phyloP scores from a whole-genome alignment of 1,140 invertebrate genomes.

The Centruroides vittatus region DNA sequence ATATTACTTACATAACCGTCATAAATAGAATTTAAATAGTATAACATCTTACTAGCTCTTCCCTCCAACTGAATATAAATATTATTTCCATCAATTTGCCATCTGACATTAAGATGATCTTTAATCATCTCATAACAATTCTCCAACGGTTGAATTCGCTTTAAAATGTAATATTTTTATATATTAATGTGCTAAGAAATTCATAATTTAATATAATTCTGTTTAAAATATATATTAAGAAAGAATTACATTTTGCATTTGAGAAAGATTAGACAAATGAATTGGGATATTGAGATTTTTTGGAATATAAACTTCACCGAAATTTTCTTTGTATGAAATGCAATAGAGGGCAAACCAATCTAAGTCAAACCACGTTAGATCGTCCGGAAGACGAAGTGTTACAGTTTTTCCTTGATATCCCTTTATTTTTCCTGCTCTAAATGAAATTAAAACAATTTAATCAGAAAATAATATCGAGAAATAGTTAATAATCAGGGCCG shows the following conservation, averaged over 20 bases:
- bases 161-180: too few species aligned
- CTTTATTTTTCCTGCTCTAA: constrained; percentile 38
- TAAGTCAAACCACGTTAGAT: constrained; percentile 63
- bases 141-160: constrained; percentile 39
- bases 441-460: too few species aligned
- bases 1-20: too few species aligned
- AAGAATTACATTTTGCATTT: too few species aligned
- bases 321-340: constrained; percentile 49
- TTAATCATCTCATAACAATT: constrained; percentile 46
- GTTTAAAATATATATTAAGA: neutral
- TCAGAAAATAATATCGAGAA: too few species aligned
- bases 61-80: constrained; percentile 74
- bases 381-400: constrained; percentile 59
- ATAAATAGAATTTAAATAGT: neutral
- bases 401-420: constrained; percentile 58
- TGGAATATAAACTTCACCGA: constrained; percentile 61
- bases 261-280: neutral
- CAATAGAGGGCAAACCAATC: constrained; percentile 76
- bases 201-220: too few species aligned
- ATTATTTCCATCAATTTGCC: constrained; percentile 80
- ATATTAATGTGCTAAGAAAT: too few species aligned
- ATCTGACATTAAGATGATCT: constrained; percentile 59
- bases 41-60: constrained; percentile 40
- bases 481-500: too few species aligned
- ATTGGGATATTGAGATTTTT: constrained; percentile 72